Evolutionary conservation across 2,797 vertebrate genomes (phyloP), one percentile per base, ranked within the genome.

Genomic region (Alca torda): DNA sequence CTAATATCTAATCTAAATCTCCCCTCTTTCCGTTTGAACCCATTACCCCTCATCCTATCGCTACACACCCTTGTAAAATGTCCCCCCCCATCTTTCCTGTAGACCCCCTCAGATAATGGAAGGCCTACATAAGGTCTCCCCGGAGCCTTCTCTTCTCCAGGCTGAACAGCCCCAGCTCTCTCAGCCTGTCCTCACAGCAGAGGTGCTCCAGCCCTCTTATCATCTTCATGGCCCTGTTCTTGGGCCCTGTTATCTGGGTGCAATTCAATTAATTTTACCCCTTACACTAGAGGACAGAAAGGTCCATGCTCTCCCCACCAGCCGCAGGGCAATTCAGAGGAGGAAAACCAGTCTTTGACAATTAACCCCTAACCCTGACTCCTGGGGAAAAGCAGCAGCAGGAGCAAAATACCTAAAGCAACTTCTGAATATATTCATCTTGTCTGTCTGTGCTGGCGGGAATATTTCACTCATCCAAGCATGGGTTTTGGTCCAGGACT

Each of bases 221-320:
- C 60, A 61, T 10, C 26, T 39, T 61, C 12, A 9, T 39, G 60
- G 25, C 60, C 19, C 11, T 39, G 37, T 17, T 28, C 60, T 28
- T 28, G 60, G 39, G 39, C 39, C 13, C 39, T 20, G 39, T 31
- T 43, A 37, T 9, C 19, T 24, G 16, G 13, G 51, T 57, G 13
- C 23, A 61, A 1, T 23, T 57, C 24, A 61, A n/a, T 48, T 43
- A 10, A 30, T 67, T 76, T 77, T 83, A 33, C 18, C 31, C 12
- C 25, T 84, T 26, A 7, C 4, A 11, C 35, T 17, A 60, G 31
- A 57, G 31, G 16, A 26, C 21, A 53, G 67, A 54, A 80, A 65
- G 17, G 28, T 3, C 4, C 0, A 1, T 37, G 37, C 7, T 39
- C 30, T 64, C 26, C 37, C 18, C 24, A 31, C 0, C 3, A 64